Evolutionary conservation across 2,113 vertebrate genomes (phyloP).

Genomic region (Crotophaga sulcirostris): DNA sequence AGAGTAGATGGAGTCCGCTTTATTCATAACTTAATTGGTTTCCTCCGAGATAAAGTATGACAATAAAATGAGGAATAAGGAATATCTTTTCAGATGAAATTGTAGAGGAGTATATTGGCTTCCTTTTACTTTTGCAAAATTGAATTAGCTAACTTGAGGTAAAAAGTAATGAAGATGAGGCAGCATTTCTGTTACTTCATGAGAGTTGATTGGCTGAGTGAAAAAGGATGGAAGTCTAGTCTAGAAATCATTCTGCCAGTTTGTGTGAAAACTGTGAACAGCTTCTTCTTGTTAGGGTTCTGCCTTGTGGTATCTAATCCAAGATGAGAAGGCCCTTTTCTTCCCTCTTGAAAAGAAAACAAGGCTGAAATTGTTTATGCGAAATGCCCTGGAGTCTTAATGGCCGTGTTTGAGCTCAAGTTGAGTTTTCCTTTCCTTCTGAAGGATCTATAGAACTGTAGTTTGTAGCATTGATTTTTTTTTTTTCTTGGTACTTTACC

Average conservation of each 20-base stretch:
- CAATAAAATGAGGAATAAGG: conserved; percentile 11
- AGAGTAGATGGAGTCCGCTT: not conserved
- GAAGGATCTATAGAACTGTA: rapidly evolving
- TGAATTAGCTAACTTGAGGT: not conserved
- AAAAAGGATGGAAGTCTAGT: not conserved
- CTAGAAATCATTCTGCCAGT: not conserved
- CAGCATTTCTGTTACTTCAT: not conserved
- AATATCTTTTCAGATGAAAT: not conserved
- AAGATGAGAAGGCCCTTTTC: not conserved
- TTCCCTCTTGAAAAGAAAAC: not conserved
- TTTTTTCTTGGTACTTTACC: not conserved
- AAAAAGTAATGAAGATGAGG: not conserved
- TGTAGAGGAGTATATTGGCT: not conserved
- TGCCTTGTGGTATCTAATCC: not conserved
- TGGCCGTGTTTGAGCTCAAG: not conserved
- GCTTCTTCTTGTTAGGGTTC: not conserved
- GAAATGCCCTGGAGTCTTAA: not conserved
- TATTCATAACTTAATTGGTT: not conserved
- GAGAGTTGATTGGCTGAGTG: not conserved
- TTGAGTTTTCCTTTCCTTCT: not conserved
- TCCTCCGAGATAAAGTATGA: not conserved
- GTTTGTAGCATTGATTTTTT: not conserved
- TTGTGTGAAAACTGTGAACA: not conserved
- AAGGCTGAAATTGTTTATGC: not conserved
- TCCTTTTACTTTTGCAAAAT: conserved; percentile 5